A percentile compares a stretch with the other conserved stretches of the same genome.
Conservation (phyloP, 1,140 invertebrate genomes). For the Pentalonia nigronervosa region DNA sequence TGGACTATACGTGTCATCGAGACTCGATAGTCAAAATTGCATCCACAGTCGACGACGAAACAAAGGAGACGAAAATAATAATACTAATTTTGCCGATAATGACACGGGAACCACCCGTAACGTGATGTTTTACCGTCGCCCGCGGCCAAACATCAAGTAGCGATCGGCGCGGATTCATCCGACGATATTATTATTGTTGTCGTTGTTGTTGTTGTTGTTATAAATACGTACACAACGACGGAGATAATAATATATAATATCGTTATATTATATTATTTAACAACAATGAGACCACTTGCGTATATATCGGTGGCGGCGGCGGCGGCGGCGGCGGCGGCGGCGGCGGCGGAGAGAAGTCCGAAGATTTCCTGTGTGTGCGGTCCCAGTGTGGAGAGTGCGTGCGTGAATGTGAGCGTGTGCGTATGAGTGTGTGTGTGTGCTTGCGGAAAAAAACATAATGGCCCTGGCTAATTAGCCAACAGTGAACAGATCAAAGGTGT, state of each 20-base stretch:
- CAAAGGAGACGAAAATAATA: not conserved
- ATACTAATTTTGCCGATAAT: not conserved
- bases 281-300: constrained; percentile 23
- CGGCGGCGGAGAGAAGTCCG: not conserved
- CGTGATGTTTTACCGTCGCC: not conserved
- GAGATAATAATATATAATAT: not conserved
- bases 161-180: not conserved
- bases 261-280: not conserved
- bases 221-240: not conserved
- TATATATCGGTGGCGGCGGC: too few relatives aligned
- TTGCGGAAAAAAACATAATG: constrained; percentile 46
- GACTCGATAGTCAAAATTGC: not conserved
- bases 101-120: not conserved
- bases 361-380: constrained; percentile 54
- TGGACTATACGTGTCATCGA: not conserved
- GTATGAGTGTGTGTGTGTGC: not conserved
- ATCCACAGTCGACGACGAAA: not conserved
- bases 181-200: not conserved
- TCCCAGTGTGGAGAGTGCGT: not conserved
- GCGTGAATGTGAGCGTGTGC: not conserved
- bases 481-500: constrained; percentile 57
- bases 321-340: not conserved
- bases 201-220: not conserved
- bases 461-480: constrained; percentile 41
- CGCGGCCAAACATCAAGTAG: not conserved